phyloP scores from a whole-genome alignment of 2,888 invertebrate species.

The Leptinotarsa tumamoca region DNA sequence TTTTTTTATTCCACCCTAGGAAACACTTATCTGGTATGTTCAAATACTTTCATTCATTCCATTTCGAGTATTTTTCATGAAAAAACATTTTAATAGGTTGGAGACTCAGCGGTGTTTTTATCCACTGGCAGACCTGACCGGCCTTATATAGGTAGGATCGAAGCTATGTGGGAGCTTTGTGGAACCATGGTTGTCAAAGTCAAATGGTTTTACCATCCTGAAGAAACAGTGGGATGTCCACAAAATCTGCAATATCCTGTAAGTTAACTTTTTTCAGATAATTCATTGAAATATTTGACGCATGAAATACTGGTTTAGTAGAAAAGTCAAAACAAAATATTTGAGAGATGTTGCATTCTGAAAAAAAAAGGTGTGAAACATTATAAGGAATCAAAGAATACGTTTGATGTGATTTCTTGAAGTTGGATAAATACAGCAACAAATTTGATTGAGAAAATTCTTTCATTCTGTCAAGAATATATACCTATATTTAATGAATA shows the following conservation, averaged over 20 bases:
- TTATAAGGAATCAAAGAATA: too few relatives aligned
- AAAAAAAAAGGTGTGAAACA: too few relatives aligned
- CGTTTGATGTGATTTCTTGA: too few relatives aligned
- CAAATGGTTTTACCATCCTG: constrained; percentile 97
- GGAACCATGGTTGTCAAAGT: constrained; percentile 92
- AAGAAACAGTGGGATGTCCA: constrained; percentile 86
- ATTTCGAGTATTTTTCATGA: background rate
- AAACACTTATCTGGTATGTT: constrained; percentile 1
- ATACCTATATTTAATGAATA: too few relatives aligned
- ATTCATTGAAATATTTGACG: background rate
- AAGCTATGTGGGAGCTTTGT: constrained; percentile 92
- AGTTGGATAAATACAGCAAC: too few relatives aligned
- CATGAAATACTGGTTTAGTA: too few relatives aligned
- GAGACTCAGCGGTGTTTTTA: constrained; percentile 95
- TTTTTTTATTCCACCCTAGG: background rate
- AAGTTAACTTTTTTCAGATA: constrained; percentile 59
- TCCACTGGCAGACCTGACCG: constrained; percentile 92
- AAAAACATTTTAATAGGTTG: constrained; percentile 72
- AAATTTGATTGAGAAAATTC: too few relatives aligned
- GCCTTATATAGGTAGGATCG: constrained; percentile 93
- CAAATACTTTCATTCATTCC: background rate
- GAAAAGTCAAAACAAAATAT: too few relatives aligned
- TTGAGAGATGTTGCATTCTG: too few relatives aligned
- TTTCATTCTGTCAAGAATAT: too few relatives aligned
- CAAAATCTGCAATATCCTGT: constrained; percentile 82